phyloP scores from a whole-genome alignment of 2,888 invertebrate species.

The Apotomis turbidana region DNA sequence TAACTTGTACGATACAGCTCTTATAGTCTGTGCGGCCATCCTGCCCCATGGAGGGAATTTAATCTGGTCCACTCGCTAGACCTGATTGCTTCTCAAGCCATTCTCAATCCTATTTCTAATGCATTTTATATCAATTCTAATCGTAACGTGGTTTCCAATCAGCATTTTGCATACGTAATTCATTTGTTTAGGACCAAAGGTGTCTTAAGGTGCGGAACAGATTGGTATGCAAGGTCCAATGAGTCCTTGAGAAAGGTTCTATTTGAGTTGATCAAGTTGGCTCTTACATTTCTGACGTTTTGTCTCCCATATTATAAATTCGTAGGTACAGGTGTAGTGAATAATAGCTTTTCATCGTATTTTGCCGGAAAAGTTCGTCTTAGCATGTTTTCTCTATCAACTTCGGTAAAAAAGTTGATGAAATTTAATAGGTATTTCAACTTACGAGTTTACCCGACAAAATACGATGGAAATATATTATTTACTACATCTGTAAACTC shows the following conservation, averaged over 20 bases:
- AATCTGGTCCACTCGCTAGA: constrained; percentile 28
- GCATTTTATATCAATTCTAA: not conserved
- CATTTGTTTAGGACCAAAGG: constrained; percentile 33
- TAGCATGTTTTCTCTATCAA: too few relatives aligned
- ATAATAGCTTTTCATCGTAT: too few relatives aligned
- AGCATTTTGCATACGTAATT: constrained; percentile 32
- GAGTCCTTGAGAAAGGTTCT: not conserved
- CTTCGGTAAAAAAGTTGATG: too few relatives aligned
- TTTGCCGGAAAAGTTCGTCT: too few relatives aligned
- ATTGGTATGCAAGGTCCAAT: not conserved
- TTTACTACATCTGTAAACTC: too few relatives aligned
- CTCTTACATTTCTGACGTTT: too few relatives aligned
- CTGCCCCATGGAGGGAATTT: constrained; percentile 24
- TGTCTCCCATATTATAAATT: too few relatives aligned
- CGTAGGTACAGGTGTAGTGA: too few relatives aligned
- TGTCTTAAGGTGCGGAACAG: not conserved
- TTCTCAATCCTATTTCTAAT: constrained; percentile 1
- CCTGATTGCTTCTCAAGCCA: constrained; percentile 22
- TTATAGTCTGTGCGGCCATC: constrained; percentile 16
- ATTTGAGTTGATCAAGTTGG: too few relatives aligned
- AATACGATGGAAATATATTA: too few relatives aligned
- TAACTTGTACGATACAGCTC: constrained; percentile 9
- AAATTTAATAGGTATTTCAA: too few relatives aligned
- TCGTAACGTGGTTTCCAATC: constrained; percentile 18
- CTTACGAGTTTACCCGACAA: too few relatives aligned